A percentile compares a stretch with the other conserved stretches of the same genome.
phyloP scores from a whole-genome alignment of 1,140 invertebrate genomes.

The Drosophila tani region DNA sequence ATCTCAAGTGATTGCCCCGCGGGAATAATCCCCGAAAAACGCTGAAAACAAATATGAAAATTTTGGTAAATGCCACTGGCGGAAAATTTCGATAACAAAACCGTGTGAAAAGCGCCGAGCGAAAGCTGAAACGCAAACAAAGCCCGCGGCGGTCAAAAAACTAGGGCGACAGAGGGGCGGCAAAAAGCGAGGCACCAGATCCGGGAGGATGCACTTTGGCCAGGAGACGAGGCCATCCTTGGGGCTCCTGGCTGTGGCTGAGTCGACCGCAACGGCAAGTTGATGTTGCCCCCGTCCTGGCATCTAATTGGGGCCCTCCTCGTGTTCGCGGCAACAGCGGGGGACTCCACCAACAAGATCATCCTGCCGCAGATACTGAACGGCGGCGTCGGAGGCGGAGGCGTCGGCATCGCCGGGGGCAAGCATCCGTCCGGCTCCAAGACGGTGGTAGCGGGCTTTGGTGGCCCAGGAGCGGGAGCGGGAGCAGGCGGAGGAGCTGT shows the following conservation, averaged over 20 bases:
- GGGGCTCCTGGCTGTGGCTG: constrained; percentile 59
- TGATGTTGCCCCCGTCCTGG: constrained; percentile 84
- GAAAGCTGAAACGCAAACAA: constrained; percentile 45
- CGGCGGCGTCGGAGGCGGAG: constrained; percentile 35
- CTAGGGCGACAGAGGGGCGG: constrained; percentile 23
- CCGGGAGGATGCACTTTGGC: constrained; percentile 69
- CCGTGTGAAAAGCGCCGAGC: constrained; percentile 25
- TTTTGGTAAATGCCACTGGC: constrained; percentile 26
- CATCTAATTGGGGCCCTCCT: constrained; percentile 84
- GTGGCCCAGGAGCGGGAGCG: constrained; percentile 2
- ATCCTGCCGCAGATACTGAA: constrained; percentile 77
- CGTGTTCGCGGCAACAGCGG: constrained; percentile 81
- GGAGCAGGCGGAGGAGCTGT: constrained; percentile 29
- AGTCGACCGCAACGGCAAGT: constrained; percentile 71
- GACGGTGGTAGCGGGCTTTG: constrained; percentile 23
- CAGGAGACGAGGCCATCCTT: constrained; percentile 61
- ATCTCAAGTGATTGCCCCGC: constrained; percentile 4
- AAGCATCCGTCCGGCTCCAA: constrained; percentile 58
- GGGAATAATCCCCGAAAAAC: constrained; percentile 2
- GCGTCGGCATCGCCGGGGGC: constrained; percentile 25
- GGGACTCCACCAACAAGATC: constrained; percentile 84
- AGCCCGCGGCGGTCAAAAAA: constrained; percentile 22
- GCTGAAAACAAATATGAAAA: constrained; percentile 5
- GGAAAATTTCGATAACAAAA: constrained; percentile 20
- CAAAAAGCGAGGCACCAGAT: constrained; percentile 17